A percentile compares a stretch with the other conserved stretches of the same genome.
These are phyloP conservation scores for Gymnocheta viridis DNA, from an alignment of 2,888 invertebrate species.

Conservation along the genomic window DNA sequence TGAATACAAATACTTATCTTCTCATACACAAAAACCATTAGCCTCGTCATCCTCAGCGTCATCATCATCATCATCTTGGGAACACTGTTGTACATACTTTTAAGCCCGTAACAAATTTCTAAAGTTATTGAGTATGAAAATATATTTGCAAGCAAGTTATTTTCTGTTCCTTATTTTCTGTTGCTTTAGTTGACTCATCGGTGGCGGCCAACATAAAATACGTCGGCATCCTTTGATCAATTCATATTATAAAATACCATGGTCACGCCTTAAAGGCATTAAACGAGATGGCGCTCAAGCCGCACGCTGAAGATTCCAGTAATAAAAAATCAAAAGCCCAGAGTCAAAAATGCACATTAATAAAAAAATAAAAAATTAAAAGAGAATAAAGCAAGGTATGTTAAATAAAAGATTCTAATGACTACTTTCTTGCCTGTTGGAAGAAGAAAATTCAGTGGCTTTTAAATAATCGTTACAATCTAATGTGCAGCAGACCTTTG, in stretches of 20 bases:
- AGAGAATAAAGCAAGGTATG: background rate
- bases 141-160: slow-evolving; percentile 56
- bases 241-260: slow-evolving; percentile 82
- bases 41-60: background rate
- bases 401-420: slow-evolving; percentile 36
- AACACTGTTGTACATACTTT: slow-evolving; percentile 36
- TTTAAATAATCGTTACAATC: slow-evolving; percentile 48
- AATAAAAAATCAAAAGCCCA: slow-evolving; percentile 35
- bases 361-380: background rate
- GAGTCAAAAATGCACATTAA: slow-evolving; percentile 14
- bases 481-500: slow-evolving; percentile 18
- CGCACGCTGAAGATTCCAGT: slow-evolving; percentile 61
- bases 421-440: slow-evolving; percentile 22
- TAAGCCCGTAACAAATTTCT: slow-evolving; percentile 63
- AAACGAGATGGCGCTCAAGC: slow-evolving; percentile 82
- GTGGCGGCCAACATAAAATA: slow-evolving; percentile 80
- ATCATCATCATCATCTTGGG: slow-evolving; percentile 10
- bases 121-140: slow-evolving; percentile 65
- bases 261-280: slow-evolving; percentile 83
- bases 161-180: slow-evolving; percentile 24
- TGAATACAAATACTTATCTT: slow-evolving; percentile 21
- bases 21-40: background rate
- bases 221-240: slow-evolving; percentile 82
- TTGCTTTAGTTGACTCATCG: slow-evolving; percentile 72
- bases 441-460: slow-evolving; percentile 43